Base-by-base conservation (phyloP, 2,797 vertebrate species). In the Ptychobarbus kaznakovi region DNA sequence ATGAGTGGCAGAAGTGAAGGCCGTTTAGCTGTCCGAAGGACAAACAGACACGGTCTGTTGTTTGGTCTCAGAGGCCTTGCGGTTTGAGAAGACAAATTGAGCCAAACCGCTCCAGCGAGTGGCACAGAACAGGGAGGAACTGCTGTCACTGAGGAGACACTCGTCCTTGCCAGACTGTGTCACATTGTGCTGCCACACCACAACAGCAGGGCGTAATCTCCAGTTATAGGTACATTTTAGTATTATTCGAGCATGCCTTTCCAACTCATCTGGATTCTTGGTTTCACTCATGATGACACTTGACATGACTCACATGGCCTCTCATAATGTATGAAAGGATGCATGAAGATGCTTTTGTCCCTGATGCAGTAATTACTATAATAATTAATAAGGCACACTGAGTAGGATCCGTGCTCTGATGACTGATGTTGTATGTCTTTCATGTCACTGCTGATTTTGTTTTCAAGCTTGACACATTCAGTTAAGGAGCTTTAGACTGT, bases 31-130 rank as follows among this genome's bases (percentile, higher is more conserved):
- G 89, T 87, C 75, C 87, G 89, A 90, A 86, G 90, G 70, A 12
- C 88, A 85, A 85, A 89, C 89, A 91, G 90, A 89, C 88, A 86
- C 82, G 87, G 87, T 85, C 89, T 88, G 32, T 86, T 91, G 90
- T 91, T 90, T 93, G 86, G 83, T 84, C 70, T 91, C 90, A 90
- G 91, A 93, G 90, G 89, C 90, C 89, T 90, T 92, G 93, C 87
- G 93, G 93, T 80, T 90, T 92, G 84, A 83, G 83, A 88, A 91
- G 92, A 89, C 90, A 93, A 93, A 95, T 91, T 93, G 92, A 92
- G 90, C 90, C 84, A 90, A 92, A 93, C 91, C 91, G 87, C 90
- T 90, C 89, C 89, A 91, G 91, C 90, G 87, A 94, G 91, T 90
- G 93, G 90, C 92, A 92, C 69, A 66, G 58, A 92, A 92, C 92